Percentiles rank a stretch among this genome's conserved stretches.
Evolutionary conservation across 2,888 invertebrate species (phyloP).

Genomic region (Mythimna vitellina): DNA sequence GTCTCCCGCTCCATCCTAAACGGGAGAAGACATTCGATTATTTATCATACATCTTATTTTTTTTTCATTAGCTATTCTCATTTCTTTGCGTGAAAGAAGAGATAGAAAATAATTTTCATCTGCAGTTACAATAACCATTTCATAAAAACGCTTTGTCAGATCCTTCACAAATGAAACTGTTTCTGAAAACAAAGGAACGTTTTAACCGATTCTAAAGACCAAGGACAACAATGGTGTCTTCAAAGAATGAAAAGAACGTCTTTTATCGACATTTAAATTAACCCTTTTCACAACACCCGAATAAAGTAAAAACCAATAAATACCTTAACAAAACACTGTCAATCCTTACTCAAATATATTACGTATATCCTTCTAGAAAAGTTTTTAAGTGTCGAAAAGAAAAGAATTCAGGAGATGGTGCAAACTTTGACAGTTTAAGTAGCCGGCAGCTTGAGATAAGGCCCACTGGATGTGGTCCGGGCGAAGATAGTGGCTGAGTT

Average conservation of each 20-base stretch:
- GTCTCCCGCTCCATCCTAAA: too few species aligned
- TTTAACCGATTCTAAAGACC: not conserved
- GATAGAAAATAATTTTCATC: not conserved
- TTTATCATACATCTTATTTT: too few species aligned
- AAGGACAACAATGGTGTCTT: constrained; percentile 6
- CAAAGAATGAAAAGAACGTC: constrained; percentile 9
- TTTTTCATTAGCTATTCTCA: too few species aligned
- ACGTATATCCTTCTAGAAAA: constrained; percentile 33
- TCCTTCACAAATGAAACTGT: too few species aligned
- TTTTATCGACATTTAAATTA: constrained; percentile 36
- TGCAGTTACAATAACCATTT: constrained; percentile 3
- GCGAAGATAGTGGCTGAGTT: constrained; percentile 63
- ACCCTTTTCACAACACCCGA: constrained; percentile 13
- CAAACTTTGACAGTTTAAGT: constrained; percentile 74
- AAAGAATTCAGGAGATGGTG: constrained; percentile 63
- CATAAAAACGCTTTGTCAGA: not conserved
- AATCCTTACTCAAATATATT: constrained; percentile 54
- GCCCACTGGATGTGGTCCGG: constrained; percentile 61
- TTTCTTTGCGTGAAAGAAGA: too few species aligned
- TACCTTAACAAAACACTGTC: constrained; percentile 42
- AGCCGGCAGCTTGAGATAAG: constrained; percentile 61
- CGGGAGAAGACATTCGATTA: too few species aligned
- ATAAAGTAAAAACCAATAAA: constrained; percentile 40
- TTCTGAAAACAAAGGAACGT: constrained; percentile 20
- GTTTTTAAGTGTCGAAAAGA: constrained; percentile 68